Evolutionary conservation across 1,140 invertebrate species (phyloP), one percentile per base, ranked within the genome.

Genomic region (Bicyclus anynana): DNA sequence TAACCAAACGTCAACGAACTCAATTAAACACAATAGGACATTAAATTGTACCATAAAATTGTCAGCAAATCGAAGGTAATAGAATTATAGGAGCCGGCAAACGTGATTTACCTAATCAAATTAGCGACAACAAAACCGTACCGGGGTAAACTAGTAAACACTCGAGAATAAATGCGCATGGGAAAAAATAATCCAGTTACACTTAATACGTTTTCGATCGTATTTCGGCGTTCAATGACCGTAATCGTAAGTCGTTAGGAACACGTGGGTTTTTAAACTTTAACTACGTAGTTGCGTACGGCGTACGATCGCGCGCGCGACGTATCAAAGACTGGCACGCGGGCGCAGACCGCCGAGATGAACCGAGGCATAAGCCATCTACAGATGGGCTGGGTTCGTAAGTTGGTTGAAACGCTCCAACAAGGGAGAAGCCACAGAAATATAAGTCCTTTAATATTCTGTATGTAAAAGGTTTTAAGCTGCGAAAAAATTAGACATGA

Each of bases 241-340:
- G 62, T 29, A 54, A 53, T 17, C 33, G 2, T 63, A 68, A 74
- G 65, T 71, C 67, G 49, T 18, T 53, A 53, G 4, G 49, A 52
- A 56, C 57, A 55, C 59, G 59, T 48, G 52, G 49, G 51, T 5
- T 35, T 37, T 20, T 23, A 40, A 17, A 59, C 16, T 20, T 21
- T 12, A 17, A 18, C 14, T 46, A 49, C 37, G 67, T 68, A 57
- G 46, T 50, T 27, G n/a, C n/a, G n/a, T n/a, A 62, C 54, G 54
- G 72, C 84, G 84, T 84, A 72, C 70, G 65, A 42, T 58, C 77
- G 71, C 73, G 72, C 69, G 82, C 84, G 80, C 84, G 82, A 66
- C 80, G 63, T 62, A 54, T 54, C 52, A 69, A 69, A 76, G 75
- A 87, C 84, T 87, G 79, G 55, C 37, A 51, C 65, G 67, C 59